Percentiles rank a stretch among this genome's conserved stretches.
These are phyloP conservation scores for Boloria selene DNA, from an alignment of 2,888 invertebrate species.

Conservation along the genomic window DNA sequence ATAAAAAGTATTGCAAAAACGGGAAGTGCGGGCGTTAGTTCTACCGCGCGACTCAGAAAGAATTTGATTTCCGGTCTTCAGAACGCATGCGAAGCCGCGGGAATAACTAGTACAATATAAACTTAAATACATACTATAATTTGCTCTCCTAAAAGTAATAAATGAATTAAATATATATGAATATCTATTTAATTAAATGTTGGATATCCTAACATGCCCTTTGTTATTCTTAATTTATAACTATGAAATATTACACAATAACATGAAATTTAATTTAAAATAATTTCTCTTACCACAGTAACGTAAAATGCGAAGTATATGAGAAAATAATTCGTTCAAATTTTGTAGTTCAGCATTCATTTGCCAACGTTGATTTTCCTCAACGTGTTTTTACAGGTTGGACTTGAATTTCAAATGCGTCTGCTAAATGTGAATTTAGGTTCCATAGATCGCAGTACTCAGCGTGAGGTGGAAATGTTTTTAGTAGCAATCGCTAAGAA, in stretches of 20 bases:
- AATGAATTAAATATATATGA: too few species aligned
- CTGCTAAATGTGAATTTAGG: slow-evolving; percentile 86
- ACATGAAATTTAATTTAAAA: slow-evolving; percentile 6
- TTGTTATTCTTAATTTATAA: slow-evolving; percentile 4
- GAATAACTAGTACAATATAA: too few species aligned
- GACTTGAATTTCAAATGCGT: slow-evolving; percentile 84
- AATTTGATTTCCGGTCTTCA: too few species aligned
- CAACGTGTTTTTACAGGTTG: slow-evolving; percentile 63
- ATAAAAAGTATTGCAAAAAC: too few species aligned
- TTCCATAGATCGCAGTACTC: slow-evolving; percentile 84
- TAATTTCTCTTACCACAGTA: background rate
- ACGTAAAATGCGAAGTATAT: slow-evolving; percentile 5
- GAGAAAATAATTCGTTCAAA: slow-evolving; percentile 8
- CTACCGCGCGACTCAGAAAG: too few species aligned
- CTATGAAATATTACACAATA: slow-evolving; percentile 2
- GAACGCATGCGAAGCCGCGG: too few species aligned
- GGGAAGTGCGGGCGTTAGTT: too few species aligned
- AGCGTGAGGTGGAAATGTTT: slow-evolving; percentile 88
- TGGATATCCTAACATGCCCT: background rate
- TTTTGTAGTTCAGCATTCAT: background rate
- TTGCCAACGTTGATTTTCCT: slow-evolving; percentile 6
- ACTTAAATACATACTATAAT: too few species aligned
- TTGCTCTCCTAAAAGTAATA: too few species aligned
- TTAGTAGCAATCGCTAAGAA: slow-evolving; percentile 88
- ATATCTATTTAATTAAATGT: too few species aligned